Evolutionary conservation across 2,113 vertebrate genomes (phyloP), one percentile per base, ranked within the genome.

Genomic region (Boulengerochromis microlepis): DNA sequence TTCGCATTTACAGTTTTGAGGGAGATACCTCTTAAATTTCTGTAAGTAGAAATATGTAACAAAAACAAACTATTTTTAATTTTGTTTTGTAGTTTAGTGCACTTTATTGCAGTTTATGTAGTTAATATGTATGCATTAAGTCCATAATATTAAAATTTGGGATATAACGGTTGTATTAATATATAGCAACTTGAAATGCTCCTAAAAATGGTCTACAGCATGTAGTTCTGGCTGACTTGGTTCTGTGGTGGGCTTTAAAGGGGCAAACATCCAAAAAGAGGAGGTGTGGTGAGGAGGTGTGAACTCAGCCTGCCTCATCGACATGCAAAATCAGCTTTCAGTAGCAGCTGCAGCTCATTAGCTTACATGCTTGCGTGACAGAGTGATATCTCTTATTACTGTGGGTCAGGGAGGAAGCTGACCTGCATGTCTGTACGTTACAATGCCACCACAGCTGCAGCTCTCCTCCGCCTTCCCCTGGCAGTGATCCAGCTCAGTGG

Each of bases 401-500:
- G 24, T 18, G 40, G 26, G 18, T 86, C 47, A 29, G 35, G 18
- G 26, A 50, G 52, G 29, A 31, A 10, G n/a, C 54, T 35, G 54
- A 54, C 11, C 76, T 42, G 24, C 53, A 24, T 71, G 57, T 42
- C 69, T 50, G n/a, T 57, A 29, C 33, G 4, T 84, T 6, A 22
- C 38, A 22, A 22, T 45, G 7, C 71, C 54, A 33, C 33, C n/a
- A 11, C 69, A 11, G 40, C 71, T 19, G 71, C 42, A 78, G 24
- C 42, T 31, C 69, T 5, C 42, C 71, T 29, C 29, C 13, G 2
- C 54, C 59, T 54, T 61, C 84, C 22, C 31, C 57, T 85, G 86
- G 81, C 91, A 8, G 52, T n/a, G 87, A 85, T 93, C 92, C 82
- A 64, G 83, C 29, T 2, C 78, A 80, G 74, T 7, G 85, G 80